phyloP scores from a whole-genome alignment of 2,888 invertebrate genomes.

The Tolmerus cingulatus region DNA sequence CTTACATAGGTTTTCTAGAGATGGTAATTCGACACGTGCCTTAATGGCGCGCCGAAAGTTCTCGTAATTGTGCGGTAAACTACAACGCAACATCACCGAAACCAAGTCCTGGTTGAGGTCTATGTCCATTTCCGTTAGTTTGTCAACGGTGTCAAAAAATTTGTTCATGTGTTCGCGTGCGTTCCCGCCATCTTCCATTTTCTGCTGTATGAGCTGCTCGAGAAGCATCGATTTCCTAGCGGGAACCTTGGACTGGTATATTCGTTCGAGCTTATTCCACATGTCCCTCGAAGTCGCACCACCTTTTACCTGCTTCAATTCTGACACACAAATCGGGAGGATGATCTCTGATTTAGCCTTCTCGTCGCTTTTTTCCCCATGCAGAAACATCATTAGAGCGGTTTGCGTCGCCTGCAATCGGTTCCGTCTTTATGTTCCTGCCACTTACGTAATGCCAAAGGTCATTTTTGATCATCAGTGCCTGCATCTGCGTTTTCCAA shows the following conservation, averaged over 20 bases:
- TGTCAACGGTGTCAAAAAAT: background rate
- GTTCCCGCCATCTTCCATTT: too few relatives aligned
- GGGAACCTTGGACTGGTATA: too few relatives aligned
- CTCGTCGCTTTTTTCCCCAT: too few relatives aligned
- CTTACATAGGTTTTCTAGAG: background rate
- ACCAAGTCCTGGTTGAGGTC: background rate
- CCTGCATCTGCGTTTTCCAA: background rate
- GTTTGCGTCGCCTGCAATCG: background rate
- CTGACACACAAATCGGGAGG: too few relatives aligned
- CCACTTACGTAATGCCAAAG: background rate
- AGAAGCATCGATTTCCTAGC: too few relatives aligned
- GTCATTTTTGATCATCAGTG: background rate
- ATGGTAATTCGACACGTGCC: background rate
- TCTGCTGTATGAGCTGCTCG: too few relatives aligned
- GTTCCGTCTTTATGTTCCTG: background rate
- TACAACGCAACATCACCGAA: background rate
- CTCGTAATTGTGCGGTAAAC: background rate
- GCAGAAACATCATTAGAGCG: too few relatives aligned
- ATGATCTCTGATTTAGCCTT: too few relatives aligned
- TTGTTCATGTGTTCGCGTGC: too few relatives aligned
- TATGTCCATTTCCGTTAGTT: background rate
- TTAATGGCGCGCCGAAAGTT: background rate
- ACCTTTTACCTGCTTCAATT: too few relatives aligned
- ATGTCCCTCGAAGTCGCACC: too few relatives aligned
- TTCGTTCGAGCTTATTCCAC: too few relatives aligned